These are phyloP conservation scores for Eurystomus gularis DNA, from an alignment of 2,113 vertebrate species.

Conservation along the genomic window DNA sequence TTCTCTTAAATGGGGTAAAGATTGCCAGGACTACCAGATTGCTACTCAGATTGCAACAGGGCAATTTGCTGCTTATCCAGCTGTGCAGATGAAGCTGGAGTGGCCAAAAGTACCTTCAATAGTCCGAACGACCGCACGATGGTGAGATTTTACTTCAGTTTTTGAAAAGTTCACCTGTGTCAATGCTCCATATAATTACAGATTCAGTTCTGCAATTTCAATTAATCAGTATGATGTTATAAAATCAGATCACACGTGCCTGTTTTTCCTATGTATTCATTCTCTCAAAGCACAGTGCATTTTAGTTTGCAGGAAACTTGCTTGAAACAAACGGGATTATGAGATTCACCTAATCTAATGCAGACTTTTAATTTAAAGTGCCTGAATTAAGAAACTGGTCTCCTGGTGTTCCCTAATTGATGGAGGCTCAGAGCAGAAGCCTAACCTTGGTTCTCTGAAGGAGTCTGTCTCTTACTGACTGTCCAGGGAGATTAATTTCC, in stretches of 20 bases:
- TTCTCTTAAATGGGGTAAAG: conserved; percentile 74
- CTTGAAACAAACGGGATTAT: neutral
- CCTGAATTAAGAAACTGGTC: neutral
- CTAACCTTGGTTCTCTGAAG: neutral
- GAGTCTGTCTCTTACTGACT: neutral
- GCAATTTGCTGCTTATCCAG: conserved; percentile 68
- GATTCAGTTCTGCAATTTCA: neutral
- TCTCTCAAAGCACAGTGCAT: neutral
- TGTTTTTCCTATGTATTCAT: neutral
- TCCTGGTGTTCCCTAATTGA: neutral
- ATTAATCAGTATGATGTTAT: neutral
- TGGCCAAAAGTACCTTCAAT: conserved; percentile 71
- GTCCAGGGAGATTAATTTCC: neutral
- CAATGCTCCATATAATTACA: neutral
- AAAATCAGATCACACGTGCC: neutral
- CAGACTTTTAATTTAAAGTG: neutral
- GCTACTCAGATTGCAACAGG: conserved; percentile 72
- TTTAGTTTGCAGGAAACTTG: neutral
- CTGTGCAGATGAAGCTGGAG: conserved; percentile 71
- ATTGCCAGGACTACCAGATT: conserved; percentile 74
- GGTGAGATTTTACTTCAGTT: conserved; percentile 60
- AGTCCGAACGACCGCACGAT: conserved; percentile 40
- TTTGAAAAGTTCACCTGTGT: neutral
- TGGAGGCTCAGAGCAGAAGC: neutral
- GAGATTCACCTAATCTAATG: neutral